These are phyloP conservation scores for Suricata suricatta DNA, from an alignment of 2,113 vertebrate genomes.

Conservation along the genomic window DNA sequence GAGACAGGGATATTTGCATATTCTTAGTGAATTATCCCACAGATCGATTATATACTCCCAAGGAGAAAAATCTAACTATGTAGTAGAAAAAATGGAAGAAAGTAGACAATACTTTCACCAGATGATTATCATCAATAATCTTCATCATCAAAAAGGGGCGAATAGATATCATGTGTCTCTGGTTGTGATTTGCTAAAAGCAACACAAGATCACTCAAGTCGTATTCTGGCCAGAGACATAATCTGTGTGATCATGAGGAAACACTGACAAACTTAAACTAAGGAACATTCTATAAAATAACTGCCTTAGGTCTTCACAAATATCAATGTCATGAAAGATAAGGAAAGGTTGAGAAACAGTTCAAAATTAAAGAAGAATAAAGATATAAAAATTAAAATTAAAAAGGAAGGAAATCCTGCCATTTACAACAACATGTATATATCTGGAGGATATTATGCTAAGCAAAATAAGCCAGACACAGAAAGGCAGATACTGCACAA, in stretches of 20 bases:
- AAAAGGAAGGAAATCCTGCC: neutral
- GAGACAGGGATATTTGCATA: neutral
- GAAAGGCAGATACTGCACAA: neutral
- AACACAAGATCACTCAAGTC: neutral
- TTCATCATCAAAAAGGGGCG: neutral
- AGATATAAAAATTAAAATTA: neutral
- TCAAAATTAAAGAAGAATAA: neutral
- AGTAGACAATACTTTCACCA: neutral
- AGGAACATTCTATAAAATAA: neutral
- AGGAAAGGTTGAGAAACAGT: neutral
- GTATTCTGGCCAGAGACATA: neutral
- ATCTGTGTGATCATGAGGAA: neutral
- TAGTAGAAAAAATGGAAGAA: neutral
- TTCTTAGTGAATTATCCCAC: neutral
- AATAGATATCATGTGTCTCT: neutral
- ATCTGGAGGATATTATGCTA: neutral
- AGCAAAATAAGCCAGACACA: neutral
- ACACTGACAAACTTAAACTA: neutral
- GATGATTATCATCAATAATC: neutral
- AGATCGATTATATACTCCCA: neutral
- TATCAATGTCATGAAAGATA: neutral
- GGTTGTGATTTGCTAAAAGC: neutral
- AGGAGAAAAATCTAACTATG: neutral
- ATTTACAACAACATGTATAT: neutral
- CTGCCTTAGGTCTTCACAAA: neutral